phyloP scores from a whole-genome alignment of 2,888 invertebrate genomes.

The Cephonodes hylas region DNA sequence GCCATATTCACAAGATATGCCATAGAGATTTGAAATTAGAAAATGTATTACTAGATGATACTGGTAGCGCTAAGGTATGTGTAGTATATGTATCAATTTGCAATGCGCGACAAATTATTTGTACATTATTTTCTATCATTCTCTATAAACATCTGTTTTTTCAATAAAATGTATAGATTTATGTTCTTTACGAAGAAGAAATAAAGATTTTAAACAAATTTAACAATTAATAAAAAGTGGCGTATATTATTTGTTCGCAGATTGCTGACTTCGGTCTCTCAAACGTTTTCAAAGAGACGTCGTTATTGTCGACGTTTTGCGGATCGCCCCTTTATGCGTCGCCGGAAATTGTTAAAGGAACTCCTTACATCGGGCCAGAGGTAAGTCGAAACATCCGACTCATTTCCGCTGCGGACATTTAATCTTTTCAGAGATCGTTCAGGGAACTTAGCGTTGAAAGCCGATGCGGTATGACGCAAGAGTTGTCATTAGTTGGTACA shows the following conservation, averaged over 20 bases:
- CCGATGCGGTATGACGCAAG: neutral
- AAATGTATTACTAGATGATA: slow-evolving; percentile 95
- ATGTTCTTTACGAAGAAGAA: neutral
- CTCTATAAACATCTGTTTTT: neutral
- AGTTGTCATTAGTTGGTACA: neutral
- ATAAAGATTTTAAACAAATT: neutral
- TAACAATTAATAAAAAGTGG: neutral
- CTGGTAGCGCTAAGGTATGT: slow-evolving; percentile 95
- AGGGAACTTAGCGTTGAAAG: neutral
- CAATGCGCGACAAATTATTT: neutral
- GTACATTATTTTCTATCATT: neutral
- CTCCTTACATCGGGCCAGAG: slow-evolving; percentile 98
- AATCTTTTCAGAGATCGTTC: neutral
- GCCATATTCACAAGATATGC: slow-evolving; percentile 98
- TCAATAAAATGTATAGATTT: too few relatives aligned
- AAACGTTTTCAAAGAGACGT: slow-evolving; percentile 95
- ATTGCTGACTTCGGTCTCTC: slow-evolving; percentile 99
- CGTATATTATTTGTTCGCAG: slow-evolving; percentile 65
- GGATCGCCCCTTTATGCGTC: slow-evolving; percentile 98
- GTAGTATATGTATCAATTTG: neutral
- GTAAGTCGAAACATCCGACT: slow-evolving; percentile 60
- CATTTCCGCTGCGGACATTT: neutral
- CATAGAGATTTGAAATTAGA: slow-evolving; percentile 97
- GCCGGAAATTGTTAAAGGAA: slow-evolving; percentile 98
- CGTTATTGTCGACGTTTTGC: slow-evolving; percentile 94